These are phyloP conservation scores for Seira ritae DNA, from an alignment of 2,888 invertebrate species.

Conservation along the genomic window DNA sequence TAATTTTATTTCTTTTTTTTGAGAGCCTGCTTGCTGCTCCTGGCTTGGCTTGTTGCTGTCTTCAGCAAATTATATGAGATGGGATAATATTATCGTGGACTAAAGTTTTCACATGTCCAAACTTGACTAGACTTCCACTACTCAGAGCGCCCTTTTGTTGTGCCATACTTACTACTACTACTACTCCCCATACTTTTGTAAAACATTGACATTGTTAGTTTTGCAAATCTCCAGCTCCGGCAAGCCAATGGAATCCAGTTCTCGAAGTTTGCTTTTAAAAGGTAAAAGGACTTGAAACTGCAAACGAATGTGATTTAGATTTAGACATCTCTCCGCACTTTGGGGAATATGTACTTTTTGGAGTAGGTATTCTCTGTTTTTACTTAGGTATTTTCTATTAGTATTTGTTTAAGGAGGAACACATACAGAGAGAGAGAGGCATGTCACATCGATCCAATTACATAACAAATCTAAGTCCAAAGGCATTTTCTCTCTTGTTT, in stretches of 20 bases:
- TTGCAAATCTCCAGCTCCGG: not conserved
- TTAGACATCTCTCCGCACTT: constrained; percentile 19
- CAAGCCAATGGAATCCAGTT: not conserved
- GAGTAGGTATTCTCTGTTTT: constrained; percentile 16
- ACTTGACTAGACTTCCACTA: not conserved
- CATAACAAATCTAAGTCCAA: constrained; percentile 46
- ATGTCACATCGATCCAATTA: constrained; percentile 53
- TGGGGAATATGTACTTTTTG: constrained; percentile 11
- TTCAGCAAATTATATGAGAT: not conserved
- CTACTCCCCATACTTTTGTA: not conserved
- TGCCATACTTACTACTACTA: too few species aligned
- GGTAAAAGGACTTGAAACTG: constrained; percentile 5
- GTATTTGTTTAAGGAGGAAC: constrained; percentile 26
- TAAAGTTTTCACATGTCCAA: not conserved
- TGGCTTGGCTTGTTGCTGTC: not conserved
- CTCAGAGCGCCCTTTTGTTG: not conserved
- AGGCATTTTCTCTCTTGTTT: constrained; percentile 35
- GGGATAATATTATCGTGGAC: not conserved
- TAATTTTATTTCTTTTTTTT: constrained; percentile 2
- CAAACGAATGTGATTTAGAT: constrained; percentile 31
- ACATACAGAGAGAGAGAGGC: constrained; percentile 23
- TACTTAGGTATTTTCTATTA: constrained; percentile 14
- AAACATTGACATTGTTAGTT: constrained; percentile 10
- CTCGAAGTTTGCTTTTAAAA: not conserved
- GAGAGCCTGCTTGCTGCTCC: too few species aligned